Base-by-base conservation (phyloP, 2,888 invertebrate species). In the Sarcophaga variegata region DNA sequence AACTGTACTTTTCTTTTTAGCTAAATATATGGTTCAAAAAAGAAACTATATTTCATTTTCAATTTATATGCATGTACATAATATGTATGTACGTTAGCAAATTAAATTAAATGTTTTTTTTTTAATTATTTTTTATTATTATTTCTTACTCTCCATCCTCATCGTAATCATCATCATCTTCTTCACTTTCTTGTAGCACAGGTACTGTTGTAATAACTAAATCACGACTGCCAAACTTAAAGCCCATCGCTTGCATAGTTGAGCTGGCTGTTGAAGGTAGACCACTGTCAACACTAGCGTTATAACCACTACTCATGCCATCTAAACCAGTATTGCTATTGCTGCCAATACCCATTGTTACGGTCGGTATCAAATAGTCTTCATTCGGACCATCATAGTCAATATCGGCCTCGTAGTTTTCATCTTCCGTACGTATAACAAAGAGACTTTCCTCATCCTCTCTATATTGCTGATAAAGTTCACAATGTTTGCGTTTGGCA, bases 401-500 rank as follows among this genome's bases (percentile, higher is more conserved):
- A 20, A 79, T n/a, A 70, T 83, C 83, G 25, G 80, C 54, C 14
- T 88, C 89, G 49, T 83, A 88, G 45, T 78, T 75, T 11, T 92
- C 92, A 70, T 92, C 93, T 82, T 93, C 93, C 75, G 90, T 92
- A 60, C 92, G 92, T 89, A 93, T 93, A 85, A 92, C 89, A 90
- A 91, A 93, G 25, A 92, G 90, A 37, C 90, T 90, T 60, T 92
- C 90, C 78, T 93, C 92, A 47, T 92, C 92, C 22, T 92, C 89
- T n/a, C 90, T 89, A 17, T 89, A 70, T n/a, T 90, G 89, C 64
- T 91, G 91, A 47, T 92, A 92, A 10, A 92, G 88, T 75, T 91
- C 90, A 82, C 91, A 91, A 83, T 93, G 93, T 82, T 93, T 92
- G 77, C 93, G 92, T 78, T 90, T 92, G 17, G 93, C 92, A 89